Conservation (phyloP, 1,140 invertebrate species). For the Lucilia cuprina region DNA sequence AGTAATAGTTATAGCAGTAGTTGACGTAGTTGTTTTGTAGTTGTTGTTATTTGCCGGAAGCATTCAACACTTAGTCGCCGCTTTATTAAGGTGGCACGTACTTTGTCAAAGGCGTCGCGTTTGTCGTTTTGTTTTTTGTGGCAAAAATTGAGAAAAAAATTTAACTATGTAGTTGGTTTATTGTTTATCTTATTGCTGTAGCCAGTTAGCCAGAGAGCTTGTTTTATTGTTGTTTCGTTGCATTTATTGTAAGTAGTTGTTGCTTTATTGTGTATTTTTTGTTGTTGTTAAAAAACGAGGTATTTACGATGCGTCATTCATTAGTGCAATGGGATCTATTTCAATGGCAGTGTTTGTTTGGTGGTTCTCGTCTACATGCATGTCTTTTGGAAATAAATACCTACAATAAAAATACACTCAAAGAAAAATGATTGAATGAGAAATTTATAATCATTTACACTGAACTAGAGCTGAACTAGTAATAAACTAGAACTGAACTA, state of each 20-base stretch:
- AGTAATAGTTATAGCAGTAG: background rate
- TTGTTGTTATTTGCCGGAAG: slow-evolving; percentile 5
- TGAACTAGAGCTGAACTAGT: too few relatives aligned
- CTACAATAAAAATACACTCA: background rate
- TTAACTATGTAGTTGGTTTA: background rate
- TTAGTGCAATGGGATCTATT: slow-evolving; percentile 7
- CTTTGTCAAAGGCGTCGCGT: background rate
- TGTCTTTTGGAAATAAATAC: background rate
- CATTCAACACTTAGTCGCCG: slow-evolving; percentile 13
- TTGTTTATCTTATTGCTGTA: background rate
- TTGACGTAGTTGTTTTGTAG: background rate
- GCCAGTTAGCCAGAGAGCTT: background rate
- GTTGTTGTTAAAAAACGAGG: background rate
- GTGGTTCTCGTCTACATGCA: background rate
- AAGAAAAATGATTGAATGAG: background rate
- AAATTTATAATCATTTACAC: too few relatives aligned
- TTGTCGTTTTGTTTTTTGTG: slow-evolving; percentile 3
- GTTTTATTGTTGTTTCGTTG: too few relatives aligned
- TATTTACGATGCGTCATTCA: slow-evolving; percentile 14
- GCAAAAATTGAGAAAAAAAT: background rate
- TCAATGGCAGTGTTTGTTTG: background rate
- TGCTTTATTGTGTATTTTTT: background rate
- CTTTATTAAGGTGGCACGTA: slow-evolving; percentile 14
- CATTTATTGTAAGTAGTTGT: background rate
- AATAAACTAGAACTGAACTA: too few relatives aligned